phyloP scores from a whole-genome alignment of 1,140 invertebrate species.

The Meloidogyne hapla region DNA sequence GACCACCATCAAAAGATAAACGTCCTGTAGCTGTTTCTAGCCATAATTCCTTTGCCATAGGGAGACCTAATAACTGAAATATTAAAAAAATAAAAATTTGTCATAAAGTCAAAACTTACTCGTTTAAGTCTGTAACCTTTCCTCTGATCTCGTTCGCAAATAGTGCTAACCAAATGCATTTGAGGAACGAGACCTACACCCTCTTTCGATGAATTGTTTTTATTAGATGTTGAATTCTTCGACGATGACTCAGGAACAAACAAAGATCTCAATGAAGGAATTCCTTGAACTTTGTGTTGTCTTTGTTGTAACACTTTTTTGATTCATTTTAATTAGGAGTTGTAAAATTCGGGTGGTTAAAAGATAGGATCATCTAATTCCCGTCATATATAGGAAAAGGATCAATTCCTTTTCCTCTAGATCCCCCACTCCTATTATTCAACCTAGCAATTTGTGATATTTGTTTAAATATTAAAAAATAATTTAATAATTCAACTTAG shows the following conservation, averaged over 20 bases:
- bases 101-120: background rate
- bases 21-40: background rate
- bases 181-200: background rate
- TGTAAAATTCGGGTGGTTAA: too few species aligned
- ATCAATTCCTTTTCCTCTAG: too few species aligned
- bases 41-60: background rate
- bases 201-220: background rate
- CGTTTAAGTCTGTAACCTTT: background rate
- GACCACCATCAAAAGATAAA: background rate
- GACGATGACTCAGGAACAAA: background rate
- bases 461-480: too few species aligned
- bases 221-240: too few species aligned
- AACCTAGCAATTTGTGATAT: too few species aligned
- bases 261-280: conserved; percentile 2
- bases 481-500: too few species aligned
- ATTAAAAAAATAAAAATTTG: background rate
- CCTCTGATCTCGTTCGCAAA: background rate
- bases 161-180: background rate
- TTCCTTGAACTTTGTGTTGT: background rate
- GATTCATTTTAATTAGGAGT: too few species aligned
- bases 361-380: too few species aligned
- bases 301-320: background rate
- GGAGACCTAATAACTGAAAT: background rate
- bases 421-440: too few species aligned
- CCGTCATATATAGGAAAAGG: too few species aligned